Conservation (phyloP, 1,140 invertebrate species). For the Harpegnathos saltator region DNA sequence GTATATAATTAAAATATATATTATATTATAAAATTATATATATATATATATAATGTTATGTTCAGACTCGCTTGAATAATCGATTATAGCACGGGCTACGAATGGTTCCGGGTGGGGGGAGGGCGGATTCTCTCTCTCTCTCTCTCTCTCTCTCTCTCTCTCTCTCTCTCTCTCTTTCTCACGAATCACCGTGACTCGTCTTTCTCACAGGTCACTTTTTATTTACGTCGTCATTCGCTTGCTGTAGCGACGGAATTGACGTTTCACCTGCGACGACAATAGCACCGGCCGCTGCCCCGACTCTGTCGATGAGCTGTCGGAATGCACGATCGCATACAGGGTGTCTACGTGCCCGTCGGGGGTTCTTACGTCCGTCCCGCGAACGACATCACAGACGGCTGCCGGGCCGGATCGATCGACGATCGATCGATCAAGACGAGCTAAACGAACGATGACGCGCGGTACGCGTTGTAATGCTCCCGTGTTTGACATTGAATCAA, state of each 20-base stretch:
- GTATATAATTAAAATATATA: too few species aligned
- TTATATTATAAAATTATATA: too few species aligned
- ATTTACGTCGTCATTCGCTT: constrained; percentile 6
- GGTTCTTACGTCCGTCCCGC: background rate
- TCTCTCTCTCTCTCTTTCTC: too few species aligned
- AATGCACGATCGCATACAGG: background rate
- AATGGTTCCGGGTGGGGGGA: background rate
- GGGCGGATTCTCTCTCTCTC: too few species aligned
- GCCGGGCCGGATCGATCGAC: too few species aligned
- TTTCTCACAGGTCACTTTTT: background rate
- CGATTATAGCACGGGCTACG: background rate
- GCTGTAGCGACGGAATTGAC: constrained; percentile 18
- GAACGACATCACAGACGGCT: background rate
- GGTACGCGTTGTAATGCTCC: background rate
- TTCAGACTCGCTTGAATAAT: background rate
- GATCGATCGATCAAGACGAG: too few species aligned
- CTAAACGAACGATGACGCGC: background rate
- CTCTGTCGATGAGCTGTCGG: too few species aligned
- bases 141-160: too few species aligned
- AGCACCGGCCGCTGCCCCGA: background rate
- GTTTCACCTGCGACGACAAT: constrained; percentile 32
- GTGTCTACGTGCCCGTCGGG: background rate
- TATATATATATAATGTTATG: background rate
- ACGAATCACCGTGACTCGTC: constrained; percentile 38
- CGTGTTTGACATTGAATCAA: background rate